phyloP scores from a whole-genome alignment of 2,888 invertebrate species.

The Drosophila anomalata region DNA sequence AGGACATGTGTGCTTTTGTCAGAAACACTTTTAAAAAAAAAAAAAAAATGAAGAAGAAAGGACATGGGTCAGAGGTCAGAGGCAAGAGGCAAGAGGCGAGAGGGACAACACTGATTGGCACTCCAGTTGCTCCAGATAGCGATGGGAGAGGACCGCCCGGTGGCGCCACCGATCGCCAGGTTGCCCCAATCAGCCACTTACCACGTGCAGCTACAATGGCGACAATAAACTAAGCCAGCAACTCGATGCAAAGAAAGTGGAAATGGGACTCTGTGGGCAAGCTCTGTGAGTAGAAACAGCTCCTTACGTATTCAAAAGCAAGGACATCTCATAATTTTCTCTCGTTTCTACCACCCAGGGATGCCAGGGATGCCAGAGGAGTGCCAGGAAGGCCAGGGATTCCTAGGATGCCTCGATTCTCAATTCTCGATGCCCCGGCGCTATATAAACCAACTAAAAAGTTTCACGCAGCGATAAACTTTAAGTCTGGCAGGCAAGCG shows the following conservation, averaged over 20 bases:
- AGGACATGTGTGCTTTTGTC: background rate
- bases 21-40: background rate
- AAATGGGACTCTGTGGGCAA: background rate
- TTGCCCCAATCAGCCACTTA: slow-evolving; percentile 45
- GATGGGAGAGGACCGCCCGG: background rate
- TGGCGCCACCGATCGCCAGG: slow-evolving; percentile 31
- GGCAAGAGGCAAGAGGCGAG: background rate
- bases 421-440: background rate
- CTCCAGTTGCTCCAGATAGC: slow-evolving; percentile 22
- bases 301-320: slow-evolving; percentile 50
- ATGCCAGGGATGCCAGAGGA: background rate
- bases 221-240: slow-evolving; percentile 51
- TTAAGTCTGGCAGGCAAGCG: slow-evolving; percentile 25
- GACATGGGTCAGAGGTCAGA: slow-evolving; percentile 1
- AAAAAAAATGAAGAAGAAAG: background rate
- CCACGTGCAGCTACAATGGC: slow-evolving; percentile 47
- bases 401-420: background rate
- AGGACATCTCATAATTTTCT: slow-evolving; percentile 50
- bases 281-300: background rate
- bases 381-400: background rate
- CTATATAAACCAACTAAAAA: slow-evolving; percentile 57
- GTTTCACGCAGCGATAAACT: slow-evolving; percentile 59
- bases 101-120: slow-evolving; percentile 41
- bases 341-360: slow-evolving; percentile 20
- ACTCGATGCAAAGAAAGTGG: slow-evolving; percentile 20